Evolutionary conservation across 2,113 vertebrate genomes (phyloP).

Genomic region (Hippocampus abdominalis): DNA sequence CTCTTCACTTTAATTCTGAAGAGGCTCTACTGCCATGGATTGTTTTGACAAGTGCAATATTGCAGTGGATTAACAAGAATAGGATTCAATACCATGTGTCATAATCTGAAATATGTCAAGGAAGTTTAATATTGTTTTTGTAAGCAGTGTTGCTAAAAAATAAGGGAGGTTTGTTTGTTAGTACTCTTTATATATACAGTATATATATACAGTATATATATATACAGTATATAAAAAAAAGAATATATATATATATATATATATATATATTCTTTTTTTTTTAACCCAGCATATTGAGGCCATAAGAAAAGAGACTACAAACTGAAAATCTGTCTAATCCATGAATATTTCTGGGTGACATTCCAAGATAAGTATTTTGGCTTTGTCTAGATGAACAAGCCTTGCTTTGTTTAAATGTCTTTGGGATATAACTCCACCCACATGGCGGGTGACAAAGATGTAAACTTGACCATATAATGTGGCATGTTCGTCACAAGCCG

Average conservation of each 20-base stretch:
- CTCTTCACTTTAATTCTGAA: conserved; percentile 19
- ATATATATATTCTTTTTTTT: not conserved
- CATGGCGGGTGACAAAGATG: conserved; percentile 47
- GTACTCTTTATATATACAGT: not conserved
- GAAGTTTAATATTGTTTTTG: conserved; percentile 39
- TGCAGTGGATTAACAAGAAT: conserved; percentile 44
- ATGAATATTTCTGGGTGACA: conserved; percentile 60
- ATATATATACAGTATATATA: too few relatives aligned
- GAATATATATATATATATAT: not conserved
- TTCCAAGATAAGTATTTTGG: conserved; percentile 66
- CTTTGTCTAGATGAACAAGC: conserved; percentile 56
- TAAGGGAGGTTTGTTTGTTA: conserved; percentile 11
- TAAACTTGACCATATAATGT: conserved; percentile 69
- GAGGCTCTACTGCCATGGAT: conserved; percentile 13
- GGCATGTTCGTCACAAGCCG: conserved; percentile 60
- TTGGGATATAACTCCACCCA: conserved; percentile 61
- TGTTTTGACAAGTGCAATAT: conserved; percentile 42
- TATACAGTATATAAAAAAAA: too few relatives aligned
- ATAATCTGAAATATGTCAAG: conserved; percentile 41
- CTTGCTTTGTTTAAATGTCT: conserved; percentile 57
- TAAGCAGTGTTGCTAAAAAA: conserved; percentile 11
- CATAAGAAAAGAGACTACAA: conserved; percentile 45
- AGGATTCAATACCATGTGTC: conserved; percentile 32
- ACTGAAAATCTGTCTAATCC: conserved; percentile 61
- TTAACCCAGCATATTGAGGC: conserved; percentile 7